Percentiles rank a stretch among this genome's conserved stretches.
Evolutionary conservation across 2,113 vertebrate genomes (phyloP).

Genomic region (Toxotes chatareus): DNA sequence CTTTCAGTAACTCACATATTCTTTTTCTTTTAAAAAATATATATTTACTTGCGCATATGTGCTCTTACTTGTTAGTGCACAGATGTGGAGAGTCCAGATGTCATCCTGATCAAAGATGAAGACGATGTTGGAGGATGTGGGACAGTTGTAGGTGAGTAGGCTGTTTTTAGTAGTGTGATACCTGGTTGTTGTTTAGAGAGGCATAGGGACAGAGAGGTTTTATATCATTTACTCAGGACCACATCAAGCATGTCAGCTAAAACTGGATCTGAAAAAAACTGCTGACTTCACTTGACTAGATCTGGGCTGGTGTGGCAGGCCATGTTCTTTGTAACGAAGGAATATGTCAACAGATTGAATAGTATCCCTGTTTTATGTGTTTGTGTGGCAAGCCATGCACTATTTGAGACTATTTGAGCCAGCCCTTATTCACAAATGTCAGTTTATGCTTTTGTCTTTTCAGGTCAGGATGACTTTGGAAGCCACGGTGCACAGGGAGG

Average conservation of each 20-base stretch:
- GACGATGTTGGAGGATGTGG: slow-evolving; percentile 67
- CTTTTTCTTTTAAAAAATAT: neutral
- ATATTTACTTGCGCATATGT: neutral
- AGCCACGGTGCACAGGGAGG: slow-evolving; percentile 20
- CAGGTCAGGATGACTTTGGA: slow-evolving; percentile 53
- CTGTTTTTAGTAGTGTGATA: neutral
- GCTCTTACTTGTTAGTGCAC: slow-evolving; percentile 44
- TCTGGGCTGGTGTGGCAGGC: neutral
- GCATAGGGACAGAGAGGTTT: too few species aligned
- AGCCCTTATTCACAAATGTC: neutral
- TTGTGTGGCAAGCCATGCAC: neutral
- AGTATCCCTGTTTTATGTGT: neutral
- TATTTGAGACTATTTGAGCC: neutral
- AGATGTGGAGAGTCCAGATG: slow-evolving; percentile 67
- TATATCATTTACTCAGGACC: neutral
- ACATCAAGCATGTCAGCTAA: neutral
- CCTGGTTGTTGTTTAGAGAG: neutral
- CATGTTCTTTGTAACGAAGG: neutral
- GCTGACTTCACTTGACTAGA: neutral
- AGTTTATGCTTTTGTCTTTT: slow-evolving; percentile 26
- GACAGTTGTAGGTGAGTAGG: slow-evolving; percentile 49
- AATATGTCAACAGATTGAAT: neutral
- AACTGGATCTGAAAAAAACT: neutral
- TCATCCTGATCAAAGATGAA: slow-evolving; percentile 83
- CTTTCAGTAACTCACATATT: neutral